phyloP scores from a whole-genome alignment of 2,797 vertebrate species.

The Synaphobranchus kaupii region DNA sequence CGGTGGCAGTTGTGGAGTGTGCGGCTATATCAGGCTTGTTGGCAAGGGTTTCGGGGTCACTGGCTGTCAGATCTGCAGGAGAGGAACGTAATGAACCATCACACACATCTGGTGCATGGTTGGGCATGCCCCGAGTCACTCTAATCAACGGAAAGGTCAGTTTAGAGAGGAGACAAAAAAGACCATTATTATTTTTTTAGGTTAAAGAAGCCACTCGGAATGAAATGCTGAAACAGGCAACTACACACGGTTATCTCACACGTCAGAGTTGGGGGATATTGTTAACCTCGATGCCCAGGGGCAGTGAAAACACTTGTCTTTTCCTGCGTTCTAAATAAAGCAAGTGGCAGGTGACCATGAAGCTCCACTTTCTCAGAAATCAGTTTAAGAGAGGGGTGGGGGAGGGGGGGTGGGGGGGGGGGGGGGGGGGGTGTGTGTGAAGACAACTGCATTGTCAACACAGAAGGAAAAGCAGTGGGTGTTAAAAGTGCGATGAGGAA shows the following conservation, averaged over 20 bases:
- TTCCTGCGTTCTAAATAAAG: slow-evolving; percentile 30
- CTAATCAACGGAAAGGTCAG: slow-evolving; percentile 66
- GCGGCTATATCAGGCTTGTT: slow-evolving; percentile 50
- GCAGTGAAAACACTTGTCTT: slow-evolving; percentile 40
- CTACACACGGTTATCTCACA: background rate
- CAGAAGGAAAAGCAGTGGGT: background rate
- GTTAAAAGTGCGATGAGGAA: slow-evolving; percentile 44
- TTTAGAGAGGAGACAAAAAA: slow-evolving; percentile 48
- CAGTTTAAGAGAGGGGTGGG: slow-evolving; percentile 30
- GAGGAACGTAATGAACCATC: slow-evolving; percentile 75
- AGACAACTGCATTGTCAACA: background rate
- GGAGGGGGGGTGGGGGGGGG: too few species aligned
- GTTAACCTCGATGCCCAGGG: slow-evolving; percentile 50
- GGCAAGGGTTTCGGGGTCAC: slow-evolving; percentile 70
- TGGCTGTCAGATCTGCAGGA: slow-evolving; percentile 63
- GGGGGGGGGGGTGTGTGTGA: too few species aligned
- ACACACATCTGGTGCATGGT: slow-evolving; percentile 72
- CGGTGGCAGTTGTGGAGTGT: background rate
- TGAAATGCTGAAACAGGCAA: slow-evolving; percentile 3
- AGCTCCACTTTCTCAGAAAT: slow-evolving; percentile 23
- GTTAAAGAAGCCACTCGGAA: slow-evolving; percentile 50
- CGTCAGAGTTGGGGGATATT: slow-evolving; percentile 1
- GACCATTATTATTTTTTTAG: slow-evolving; percentile 34
- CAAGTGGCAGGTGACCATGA: slow-evolving; percentile 61
- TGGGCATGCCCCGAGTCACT: slow-evolving; percentile 67